Evolutionary conservation across 2,113 vertebrate genomes (phyloP).

Genomic region (Telmatochromis brachygnathus): DNA sequence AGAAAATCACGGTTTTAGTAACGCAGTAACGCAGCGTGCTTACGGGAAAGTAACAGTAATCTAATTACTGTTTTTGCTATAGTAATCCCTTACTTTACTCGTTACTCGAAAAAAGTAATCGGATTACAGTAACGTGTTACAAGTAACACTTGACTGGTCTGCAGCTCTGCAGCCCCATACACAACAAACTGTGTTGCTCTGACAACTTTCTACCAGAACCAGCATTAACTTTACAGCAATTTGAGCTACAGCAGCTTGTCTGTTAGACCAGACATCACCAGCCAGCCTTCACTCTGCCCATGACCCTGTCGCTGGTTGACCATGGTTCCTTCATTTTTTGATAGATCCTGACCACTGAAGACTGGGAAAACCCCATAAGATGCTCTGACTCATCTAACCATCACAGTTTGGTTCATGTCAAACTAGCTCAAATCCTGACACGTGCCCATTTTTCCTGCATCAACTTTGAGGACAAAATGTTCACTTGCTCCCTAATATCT

Average conservation of each 20-base stretch:
- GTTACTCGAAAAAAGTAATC: not conserved
- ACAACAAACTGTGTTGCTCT: not conserved
- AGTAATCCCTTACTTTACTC: not conserved
- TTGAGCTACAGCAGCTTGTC: not conserved
- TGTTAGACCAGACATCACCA: not conserved
- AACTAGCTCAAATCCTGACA: not conserved
- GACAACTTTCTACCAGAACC: not conserved
- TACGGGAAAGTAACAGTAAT: not conserved
- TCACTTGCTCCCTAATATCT: not conserved
- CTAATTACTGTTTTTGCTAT: rapidly evolving
- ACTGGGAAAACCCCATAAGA: not conserved
- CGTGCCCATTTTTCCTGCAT: not conserved
- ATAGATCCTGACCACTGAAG: not conserved
- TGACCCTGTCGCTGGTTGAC: not conserved
- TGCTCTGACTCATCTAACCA: not conserved
- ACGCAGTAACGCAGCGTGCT: rapidly evolving
- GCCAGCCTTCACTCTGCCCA: not conserved
- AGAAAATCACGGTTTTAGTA: not conserved
- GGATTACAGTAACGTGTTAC: not conserved
- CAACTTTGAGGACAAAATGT: not conserved
- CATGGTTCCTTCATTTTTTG: not conserved
- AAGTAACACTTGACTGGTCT: not conserved
- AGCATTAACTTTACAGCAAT: not conserved
- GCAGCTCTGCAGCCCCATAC: not conserved
- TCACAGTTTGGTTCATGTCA: not conserved